Evolutionary conservation across 2,113 vertebrate genomes (phyloP), one percentile per base, ranked within the genome.

Genomic region (Litocranius walleri): DNA sequence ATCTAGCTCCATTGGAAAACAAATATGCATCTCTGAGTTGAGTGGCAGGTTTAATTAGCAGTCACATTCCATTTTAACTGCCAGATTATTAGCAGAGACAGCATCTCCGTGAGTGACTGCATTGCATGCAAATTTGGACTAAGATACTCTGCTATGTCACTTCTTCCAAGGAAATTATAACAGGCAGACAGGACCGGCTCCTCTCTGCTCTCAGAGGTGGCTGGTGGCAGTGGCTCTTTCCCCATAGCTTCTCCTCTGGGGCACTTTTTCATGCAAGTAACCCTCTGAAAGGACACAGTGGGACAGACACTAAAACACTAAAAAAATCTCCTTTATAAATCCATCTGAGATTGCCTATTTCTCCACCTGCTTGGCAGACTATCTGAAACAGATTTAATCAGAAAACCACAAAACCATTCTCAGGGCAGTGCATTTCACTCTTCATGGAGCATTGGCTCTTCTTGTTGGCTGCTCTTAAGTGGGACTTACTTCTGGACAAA

Each of bases 21-120:
- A 95, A 98, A 97, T 94, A 57, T 17, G 93, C 71, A 64, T 97
- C 93, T 97, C 84, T 71, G 64, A 25, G 40, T 77, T 98, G 98
- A 99, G 71, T 97, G 98, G 80, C 97, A 98, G 96, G 74, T 92
- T 98, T 98, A 98, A 99, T 98, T 96, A 98, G 96, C 95, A 97
- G 52, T 29, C 86, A 57, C 95, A 92, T 97, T 97, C 95, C 91
- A 36, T 80, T 98, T 98, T 98, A 98, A 98, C 98, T 98, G 96
- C 97, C 97, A 91, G 82, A 97, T 97, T 97, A 98, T 98, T 97
- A 98, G 95, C 83, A 87, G 74, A 93, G 94, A 92, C 87, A 98
- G 98, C 80, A 94, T 74, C 64, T 98, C 97, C 36, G 11, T 11
- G 81, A 92, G 90, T 97, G 97, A 90, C 54, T 95, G 85, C 0